Percentiles rank a stretch among this genome's conserved stretches.
These are phyloP conservation scores for Eucidaris tribuloides DNA, from an alignment of 35 echinoderm and acorn worm species.

Conservation along the genomic window DNA sequence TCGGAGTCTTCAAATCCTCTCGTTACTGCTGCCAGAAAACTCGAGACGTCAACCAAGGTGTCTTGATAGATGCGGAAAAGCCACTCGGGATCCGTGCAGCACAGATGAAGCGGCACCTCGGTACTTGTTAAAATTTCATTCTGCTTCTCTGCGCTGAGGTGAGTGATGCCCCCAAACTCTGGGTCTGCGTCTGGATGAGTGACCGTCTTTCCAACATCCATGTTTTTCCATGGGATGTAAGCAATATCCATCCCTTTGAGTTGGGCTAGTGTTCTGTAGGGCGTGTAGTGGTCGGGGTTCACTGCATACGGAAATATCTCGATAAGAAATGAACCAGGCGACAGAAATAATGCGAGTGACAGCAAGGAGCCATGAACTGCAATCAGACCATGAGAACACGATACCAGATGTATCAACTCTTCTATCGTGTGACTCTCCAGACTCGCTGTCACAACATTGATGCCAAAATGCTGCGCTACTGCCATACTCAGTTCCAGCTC, in stretches of 20 bases:
- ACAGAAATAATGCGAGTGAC: conserved; percentile 78
- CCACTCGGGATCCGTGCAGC: conserved; percentile 92
- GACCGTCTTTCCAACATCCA: conserved; percentile 39
- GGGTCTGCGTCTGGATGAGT: conserved; percentile 54
- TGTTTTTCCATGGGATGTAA: conserved; percentile 78
- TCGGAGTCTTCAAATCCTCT: background rate
- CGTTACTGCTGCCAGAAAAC: conserved; percentile 34
- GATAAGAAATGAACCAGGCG: conserved; percentile 44
- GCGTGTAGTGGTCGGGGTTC: conserved; percentile 90
- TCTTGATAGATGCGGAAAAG: conserved; percentile 94
- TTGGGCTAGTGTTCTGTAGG: conserved; percentile 78
- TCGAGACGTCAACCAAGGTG: conserved; percentile 69
- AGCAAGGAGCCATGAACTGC: conserved; percentile 85
- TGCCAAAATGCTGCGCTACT: conserved; percentile 45
- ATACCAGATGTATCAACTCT: conserved; percentile 48
- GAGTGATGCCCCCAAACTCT: conserved; percentile 80
- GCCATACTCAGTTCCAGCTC: conserved; percentile 57
- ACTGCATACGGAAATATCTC: conserved; percentile 93
- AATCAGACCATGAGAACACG: conserved; percentile 52
- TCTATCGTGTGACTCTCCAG: conserved; percentile 51
- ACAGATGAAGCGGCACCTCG: conserved; percentile 84
- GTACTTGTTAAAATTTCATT: conserved; percentile 42
- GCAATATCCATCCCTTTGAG: conserved; percentile 61
- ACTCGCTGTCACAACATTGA: conserved; percentile 49
- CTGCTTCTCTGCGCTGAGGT: conserved; percentile 46